A percentile compares a stretch with the other conserved stretches of the same genome.
Evolutionary conservation across 2,797 vertebrate genomes (phyloP).

Genomic region (Labroides dimidiatus): DNA sequence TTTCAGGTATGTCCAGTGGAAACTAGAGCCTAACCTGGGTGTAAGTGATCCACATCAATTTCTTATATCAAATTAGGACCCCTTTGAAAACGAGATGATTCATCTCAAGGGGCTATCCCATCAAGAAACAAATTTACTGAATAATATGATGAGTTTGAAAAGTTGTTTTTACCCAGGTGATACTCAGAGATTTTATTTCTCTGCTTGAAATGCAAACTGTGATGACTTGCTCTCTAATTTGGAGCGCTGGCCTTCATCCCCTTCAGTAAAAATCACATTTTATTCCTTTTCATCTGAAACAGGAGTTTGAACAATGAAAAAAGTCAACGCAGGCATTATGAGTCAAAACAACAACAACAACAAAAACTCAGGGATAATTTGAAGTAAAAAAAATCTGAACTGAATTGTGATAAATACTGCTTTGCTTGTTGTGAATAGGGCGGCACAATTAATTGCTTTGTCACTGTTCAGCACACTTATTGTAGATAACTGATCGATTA

Average conservation of each 20-base stretch:
- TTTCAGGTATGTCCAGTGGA: no score
- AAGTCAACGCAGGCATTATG: not conserved
- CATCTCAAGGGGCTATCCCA: no score
- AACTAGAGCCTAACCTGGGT: no score
- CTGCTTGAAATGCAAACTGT: not conserved
- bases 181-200: not conserved
- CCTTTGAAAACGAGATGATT: no score
- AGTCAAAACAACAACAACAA: constrained; percentile 4
- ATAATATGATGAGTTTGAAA: not conserved
- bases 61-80: no score
- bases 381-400: not conserved
- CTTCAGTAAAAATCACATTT: not conserved
- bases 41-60: not conserved
- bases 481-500: no score
- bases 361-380: not conserved
- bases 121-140: no score
- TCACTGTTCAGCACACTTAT: no score
- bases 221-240: not conserved
- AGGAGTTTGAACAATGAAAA: not conserved
- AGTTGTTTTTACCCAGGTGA: not conserved
- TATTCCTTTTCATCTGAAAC: not conserved
- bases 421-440: not conserved
- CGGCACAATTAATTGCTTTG: no score
- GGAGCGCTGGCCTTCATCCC: not conserved
- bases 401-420: not conserved